A percentile compares a stretch with the other conserved stretches of the same genome.
These are phyloP conservation scores for Tapera naevia DNA, from an alignment of 2,797 vertebrate species.

Conservation along the genomic window DNA sequence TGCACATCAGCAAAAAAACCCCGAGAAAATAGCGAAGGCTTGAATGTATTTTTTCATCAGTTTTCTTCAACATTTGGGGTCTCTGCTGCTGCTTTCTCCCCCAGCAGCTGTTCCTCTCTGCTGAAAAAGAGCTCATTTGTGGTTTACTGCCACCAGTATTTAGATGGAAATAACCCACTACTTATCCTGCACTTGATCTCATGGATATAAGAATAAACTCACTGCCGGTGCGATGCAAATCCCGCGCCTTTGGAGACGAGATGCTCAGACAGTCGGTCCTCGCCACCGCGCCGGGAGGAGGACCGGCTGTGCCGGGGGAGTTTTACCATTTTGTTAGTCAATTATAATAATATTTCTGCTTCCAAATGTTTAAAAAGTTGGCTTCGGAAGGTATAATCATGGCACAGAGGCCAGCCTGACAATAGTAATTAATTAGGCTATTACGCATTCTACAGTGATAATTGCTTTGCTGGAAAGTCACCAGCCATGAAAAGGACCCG, in stretches of 20 bases:
- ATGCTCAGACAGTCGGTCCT: not conserved
- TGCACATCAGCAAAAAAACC: slow-evolving; percentile 25
- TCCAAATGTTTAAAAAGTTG: slow-evolving; percentile 83
- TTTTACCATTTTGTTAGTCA: slow-evolving; percentile 76
- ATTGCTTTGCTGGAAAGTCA: slow-evolving; percentile 99
- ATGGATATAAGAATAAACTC: slow-evolving; percentile 32
- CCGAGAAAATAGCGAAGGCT: not conserved
- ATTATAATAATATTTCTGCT: slow-evolving; percentile 82
- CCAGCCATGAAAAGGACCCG: slow-evolving; percentile 87
- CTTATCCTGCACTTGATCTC: slow-evolving; percentile 46
- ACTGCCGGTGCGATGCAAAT: slow-evolving; percentile 3
- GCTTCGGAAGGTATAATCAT: slow-evolving; percentile 89
- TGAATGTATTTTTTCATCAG: slow-evolving; percentile 48
- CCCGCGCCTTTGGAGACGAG: slow-evolving; percentile 7
- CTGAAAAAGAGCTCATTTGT: slow-evolving; percentile 52
- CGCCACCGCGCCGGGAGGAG: not conserved
- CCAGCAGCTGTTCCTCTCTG: slow-evolving; percentile 28
- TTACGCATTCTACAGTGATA: slow-evolving; percentile 99
- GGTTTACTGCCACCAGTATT: slow-evolving; percentile 51
- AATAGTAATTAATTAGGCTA: slow-evolving; percentile 99
- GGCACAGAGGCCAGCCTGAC: slow-evolving; percentile 95
- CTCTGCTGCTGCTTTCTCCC: slow-evolving; percentile 42
- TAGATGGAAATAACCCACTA: slow-evolving; percentile 67
- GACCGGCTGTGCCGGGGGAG: slow-evolving; percentile 41
- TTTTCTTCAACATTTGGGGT: slow-evolving; percentile 60